Evolutionary conservation across 2,888 invertebrate species (phyloP), one percentile per base, ranked within the genome.

Genomic region (Ochropleura plecta): DNA sequence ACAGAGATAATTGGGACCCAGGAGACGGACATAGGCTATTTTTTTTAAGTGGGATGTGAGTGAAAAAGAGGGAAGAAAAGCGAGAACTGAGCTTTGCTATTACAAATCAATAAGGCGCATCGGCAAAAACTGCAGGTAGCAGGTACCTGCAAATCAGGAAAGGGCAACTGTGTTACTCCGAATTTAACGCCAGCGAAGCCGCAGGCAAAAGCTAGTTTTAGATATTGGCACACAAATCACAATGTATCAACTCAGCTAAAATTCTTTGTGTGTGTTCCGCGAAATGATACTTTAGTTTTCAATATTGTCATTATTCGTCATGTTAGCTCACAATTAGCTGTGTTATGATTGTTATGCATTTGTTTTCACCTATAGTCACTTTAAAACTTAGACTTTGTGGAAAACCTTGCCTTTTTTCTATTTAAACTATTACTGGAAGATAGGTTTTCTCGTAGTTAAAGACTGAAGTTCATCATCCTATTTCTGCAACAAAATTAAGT

Each of bases 241-340:
- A 72, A 14, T 46, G 57, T 49, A 67, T 73, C 48, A 78, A 73
- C 48, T 57, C 51, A 44, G 14, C 42, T 57, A 42, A 55, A 64
- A 78, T 68, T 67, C 40, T 67, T 73, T 16, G 59, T 30, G 51
- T 59, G 48, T 63, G 59, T 78, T 80, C 53, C 30, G 42, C 60
- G 70, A 68, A 70, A 60, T 46, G 65, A 72, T 46, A n/a, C 53
- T 62, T 74, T 59, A 76, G 53, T 67, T 16, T 75, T 55, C 48
- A 62, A 20, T 71, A 74, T 83, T 68, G 67, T 14, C 63, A 42
- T 51, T 48, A 44, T 12, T 48, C 8, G 18, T 4, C 7, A 53
- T 40, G 10, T 30, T 14, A 48, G 8, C 12, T 16, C 3, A 18
- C 20, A 5, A 12, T 12, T 60, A 59, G 51, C n/a, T 30, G 42